Evolutionary conservation across 1,140 invertebrate genomes (phyloP).

Genomic region (Sinonovacula constricta): DNA sequence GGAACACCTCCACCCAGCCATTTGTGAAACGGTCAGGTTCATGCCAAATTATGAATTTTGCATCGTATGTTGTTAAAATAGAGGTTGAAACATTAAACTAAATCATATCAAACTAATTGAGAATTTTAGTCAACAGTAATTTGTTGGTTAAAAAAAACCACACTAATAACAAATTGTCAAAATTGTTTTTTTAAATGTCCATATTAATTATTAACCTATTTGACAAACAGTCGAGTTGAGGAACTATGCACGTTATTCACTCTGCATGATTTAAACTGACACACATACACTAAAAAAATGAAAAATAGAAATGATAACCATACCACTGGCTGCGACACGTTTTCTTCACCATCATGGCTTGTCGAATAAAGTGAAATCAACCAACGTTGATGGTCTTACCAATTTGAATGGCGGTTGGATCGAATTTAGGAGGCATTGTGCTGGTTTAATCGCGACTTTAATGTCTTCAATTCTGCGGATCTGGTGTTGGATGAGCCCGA

Average conservation of each 20-base stretch:
- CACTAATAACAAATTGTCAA: not conserved
- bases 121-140: too few species aligned
- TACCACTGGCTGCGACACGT: too few species aligned
- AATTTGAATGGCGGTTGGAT: conserved; percentile 56
- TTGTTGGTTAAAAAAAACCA: too few species aligned
- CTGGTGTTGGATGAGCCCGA: conserved; percentile 65
- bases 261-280: not conserved
- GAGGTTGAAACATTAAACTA: too few species aligned
- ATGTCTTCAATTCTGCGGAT: conserved; percentile 44
- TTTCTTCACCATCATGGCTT: not conserved
- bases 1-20: too few species aligned
- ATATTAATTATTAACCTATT: not conserved
- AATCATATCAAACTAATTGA: too few species aligned
- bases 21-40: too few species aligned
- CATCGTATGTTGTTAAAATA: too few species aligned
- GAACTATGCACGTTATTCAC: not conserved
- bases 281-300: not conserved
- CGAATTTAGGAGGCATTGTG: conserved; percentile 62
- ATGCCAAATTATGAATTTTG: too few species aligned
- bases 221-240: not conserved
- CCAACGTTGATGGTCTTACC: conserved; percentile 47
- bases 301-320: not conserved
- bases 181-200: not conserved
- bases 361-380: not conserved
- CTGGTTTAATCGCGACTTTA: conserved; percentile 14